Conservation (phyloP, 2,113 vertebrate species). For the Thunnus thynnus region DNA sequence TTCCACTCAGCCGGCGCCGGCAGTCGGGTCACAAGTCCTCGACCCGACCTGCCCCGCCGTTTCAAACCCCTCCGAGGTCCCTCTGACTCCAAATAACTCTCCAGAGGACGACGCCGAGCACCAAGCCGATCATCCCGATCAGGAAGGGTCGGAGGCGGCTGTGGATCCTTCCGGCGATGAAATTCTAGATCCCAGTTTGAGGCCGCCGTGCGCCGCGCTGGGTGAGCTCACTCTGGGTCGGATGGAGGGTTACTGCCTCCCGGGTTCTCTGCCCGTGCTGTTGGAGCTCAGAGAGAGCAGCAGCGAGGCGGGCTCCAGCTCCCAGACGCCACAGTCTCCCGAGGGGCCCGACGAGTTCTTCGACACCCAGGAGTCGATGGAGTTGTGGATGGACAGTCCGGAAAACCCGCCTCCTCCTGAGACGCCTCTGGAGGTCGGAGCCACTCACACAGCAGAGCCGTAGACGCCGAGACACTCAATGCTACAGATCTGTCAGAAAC, state of each 20-base stretch:
- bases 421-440: conserved; percentile 62
- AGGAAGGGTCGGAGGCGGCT: not conserved
- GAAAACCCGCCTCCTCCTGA: conserved; percentile 56
- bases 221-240: conserved; percentile 68
- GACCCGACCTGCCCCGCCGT: conserved; percentile 17
- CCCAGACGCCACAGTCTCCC: conserved; percentile 83
- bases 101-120: conserved; percentile 49
- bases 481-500: not conserved
- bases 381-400: conserved; percentile 78
- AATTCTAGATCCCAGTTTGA: not conserved
- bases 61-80: conserved; percentile 36
- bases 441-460: conserved; percentile 66
- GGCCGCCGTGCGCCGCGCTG: conserved; percentile 63
- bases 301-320: conserved; percentile 84
- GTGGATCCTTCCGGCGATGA: not conserved
- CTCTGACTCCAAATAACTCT: conserved; percentile 63
- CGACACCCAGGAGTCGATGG: conserved; percentile 82
- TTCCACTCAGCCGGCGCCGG: conserved; percentile 39
- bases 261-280: conserved; percentile 80
- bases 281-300: conserved; percentile 86
- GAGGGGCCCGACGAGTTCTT: conserved; percentile 84
- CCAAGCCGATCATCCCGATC: conserved; percentile 1
- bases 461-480: conserved; percentile 23
- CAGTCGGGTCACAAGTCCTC: conserved; percentile 6
- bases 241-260: conserved; percentile 78